A percentile compares a stretch with the other conserved stretches of the same genome.
These are phyloP conservation scores for Polyommatus icarus DNA, from an alignment of 2,888 invertebrate species.

Conservation along the genomic window DNA sequence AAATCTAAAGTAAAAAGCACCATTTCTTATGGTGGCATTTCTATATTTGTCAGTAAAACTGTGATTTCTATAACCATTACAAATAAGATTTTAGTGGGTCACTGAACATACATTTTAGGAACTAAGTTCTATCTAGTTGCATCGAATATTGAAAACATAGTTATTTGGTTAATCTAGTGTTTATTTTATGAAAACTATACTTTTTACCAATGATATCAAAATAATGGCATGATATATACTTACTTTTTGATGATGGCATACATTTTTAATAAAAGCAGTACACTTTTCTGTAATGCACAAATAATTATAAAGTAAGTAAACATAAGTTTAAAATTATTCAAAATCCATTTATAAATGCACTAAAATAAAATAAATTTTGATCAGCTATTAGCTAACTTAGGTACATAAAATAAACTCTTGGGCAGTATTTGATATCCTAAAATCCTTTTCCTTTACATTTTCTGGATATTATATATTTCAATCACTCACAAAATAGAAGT, in stretches of 20 bases:
- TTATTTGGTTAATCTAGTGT: background rate
- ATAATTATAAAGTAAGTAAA: background rate
- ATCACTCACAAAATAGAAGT: background rate
- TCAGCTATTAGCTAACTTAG: background rate
- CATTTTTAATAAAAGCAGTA: background rate
- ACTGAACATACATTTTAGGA: background rate
- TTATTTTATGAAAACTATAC: background rate
- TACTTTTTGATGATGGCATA: background rate
- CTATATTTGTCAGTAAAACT: background rate
- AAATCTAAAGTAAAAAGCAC: background rate
- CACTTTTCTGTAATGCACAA: background rate
- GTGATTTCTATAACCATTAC: background rate
- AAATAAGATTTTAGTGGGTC: background rate
- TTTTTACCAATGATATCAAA: background rate
- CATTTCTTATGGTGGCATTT: background rate
- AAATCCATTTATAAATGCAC: background rate
- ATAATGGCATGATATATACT: background rate
- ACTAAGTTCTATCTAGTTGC: background rate
- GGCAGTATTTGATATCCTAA: background rate
- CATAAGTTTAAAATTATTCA: background rate
- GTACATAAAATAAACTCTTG: background rate
- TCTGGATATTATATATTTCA: background rate
- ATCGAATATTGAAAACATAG: background rate
- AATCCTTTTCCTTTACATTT: background rate
- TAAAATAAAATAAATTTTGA: background rate